Conservation (phyloP, 1,140 invertebrate genomes). For the Drosophila hydei region DNA sequence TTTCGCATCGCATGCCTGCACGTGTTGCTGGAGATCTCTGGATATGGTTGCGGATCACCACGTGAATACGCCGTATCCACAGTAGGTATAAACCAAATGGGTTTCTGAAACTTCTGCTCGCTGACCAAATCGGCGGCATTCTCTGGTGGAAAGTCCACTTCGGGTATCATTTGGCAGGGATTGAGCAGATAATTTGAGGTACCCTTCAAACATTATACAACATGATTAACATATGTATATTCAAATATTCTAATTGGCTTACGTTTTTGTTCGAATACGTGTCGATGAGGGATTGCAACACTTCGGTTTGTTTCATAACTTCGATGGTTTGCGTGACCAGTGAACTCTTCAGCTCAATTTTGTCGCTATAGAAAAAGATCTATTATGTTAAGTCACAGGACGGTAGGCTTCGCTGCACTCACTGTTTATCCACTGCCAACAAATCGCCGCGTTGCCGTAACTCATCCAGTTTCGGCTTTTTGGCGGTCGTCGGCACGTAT, state of each 20-base stretch:
- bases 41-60: conserved; percentile 66
- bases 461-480: conserved; percentile 60
- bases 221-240: not conserved
- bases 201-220: conserved; percentile 46
- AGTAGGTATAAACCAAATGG: conserved; percentile 80
- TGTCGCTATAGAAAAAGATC: conserved; percentile 10
- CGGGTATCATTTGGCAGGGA: conserved; percentile 83
- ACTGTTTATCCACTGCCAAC: conserved; percentile 46
- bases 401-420: not conserved
- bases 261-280: conserved; percentile 82
- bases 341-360: conserved; percentile 70
- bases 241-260: conserved; percentile 11
- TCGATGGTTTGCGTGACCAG: conserved; percentile 81
- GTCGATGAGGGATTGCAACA: conserved; percentile 80
- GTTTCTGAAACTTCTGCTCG: conserved; percentile 78
- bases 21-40: conserved; percentile 56
- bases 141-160: conserved; percentile 80
- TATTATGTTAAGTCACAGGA: not conserved
- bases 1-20: conserved; percentile 68
- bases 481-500: conserved; percentile 49
- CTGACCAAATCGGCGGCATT: conserved; percentile 76
- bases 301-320: conserved; percentile 83
- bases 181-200: conserved; percentile 77
- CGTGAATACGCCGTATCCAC: conserved; percentile 66
- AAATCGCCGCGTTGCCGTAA: conserved; percentile 42